These are phyloP conservation scores for Mermis nigrescens DNA, from an alignment of 2,888 invertebrate species.

Conservation along the genomic window DNA sequence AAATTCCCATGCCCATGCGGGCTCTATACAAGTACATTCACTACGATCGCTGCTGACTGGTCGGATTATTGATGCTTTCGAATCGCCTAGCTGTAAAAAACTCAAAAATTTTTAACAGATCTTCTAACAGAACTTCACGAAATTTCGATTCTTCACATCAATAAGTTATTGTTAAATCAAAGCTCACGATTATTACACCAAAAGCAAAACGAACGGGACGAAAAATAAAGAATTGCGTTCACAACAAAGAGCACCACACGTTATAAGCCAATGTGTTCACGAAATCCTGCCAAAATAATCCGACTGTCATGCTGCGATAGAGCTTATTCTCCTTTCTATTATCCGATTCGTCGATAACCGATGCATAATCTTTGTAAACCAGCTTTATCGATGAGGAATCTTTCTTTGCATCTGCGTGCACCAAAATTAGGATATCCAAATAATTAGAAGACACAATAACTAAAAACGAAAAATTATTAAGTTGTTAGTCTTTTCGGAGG, in stretches of 20 bases:
- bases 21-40: too few species aligned
- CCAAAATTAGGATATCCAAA: conserved; percentile 6
- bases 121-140: too few species aligned
- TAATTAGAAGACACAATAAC: conserved; percentile 6
- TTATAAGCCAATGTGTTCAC: conserved; percentile 1
- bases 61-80: too few species aligned
- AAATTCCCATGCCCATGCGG: too few species aligned
- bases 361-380: not conserved
- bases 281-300: conserved; percentile 5
- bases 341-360: not conserved
- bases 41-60: too few species aligned
- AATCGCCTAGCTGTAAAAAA: too few species aligned
- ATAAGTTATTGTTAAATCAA: too few species aligned
- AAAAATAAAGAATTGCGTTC: too few species aligned
- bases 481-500: not conserved
- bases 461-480: not conserved
- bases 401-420: not conserved
- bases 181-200: too few species aligned
- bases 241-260: not conserved
- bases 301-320: not conserved
- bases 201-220: too few species aligned
- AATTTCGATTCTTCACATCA: too few species aligned
- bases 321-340: not conserved
- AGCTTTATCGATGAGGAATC: not conserved
- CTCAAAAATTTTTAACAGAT: too few species aligned